phyloP scores from a whole-genome alignment of 2,797 vertebrate species.

The Lemur catta region DNA sequence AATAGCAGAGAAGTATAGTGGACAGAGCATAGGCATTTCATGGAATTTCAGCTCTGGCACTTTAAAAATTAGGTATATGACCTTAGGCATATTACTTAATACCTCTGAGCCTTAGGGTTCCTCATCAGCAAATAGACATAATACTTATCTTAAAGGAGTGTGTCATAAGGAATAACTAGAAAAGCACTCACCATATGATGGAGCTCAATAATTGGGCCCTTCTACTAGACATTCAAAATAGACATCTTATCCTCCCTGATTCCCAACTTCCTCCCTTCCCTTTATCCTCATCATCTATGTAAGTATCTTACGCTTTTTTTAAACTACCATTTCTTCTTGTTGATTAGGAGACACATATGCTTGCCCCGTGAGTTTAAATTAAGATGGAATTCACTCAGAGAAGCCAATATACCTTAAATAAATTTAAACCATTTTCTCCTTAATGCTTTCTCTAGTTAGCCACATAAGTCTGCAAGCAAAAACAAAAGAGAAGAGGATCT shows the following conservation, averaged over 20 bases:
- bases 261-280: neutral
- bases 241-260: neutral
- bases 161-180: neutral
- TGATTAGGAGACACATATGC: neutral
- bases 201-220: neutral
- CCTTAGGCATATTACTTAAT: conserved; percentile 1
- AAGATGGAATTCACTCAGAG: neutral
- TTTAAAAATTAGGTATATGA: neutral
- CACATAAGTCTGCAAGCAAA: neutral
- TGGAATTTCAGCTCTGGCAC: neutral
- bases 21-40: neutral
- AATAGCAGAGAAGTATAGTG: neutral
- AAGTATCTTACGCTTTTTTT: neutral
- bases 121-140: conserved; percentile 14
- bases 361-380: conserved; percentile 38
- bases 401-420: conserved; percentile 47
- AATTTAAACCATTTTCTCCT: neutral
- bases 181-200: neutral
- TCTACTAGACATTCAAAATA: neutral
- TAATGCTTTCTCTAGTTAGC: conserved; percentile 34
- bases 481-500: neutral
- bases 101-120: neutral
- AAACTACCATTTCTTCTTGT: neutral
- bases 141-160: neutral
- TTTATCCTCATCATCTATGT: neutral